Evolutionary conservation across 2,113 vertebrate genomes (phyloP), one percentile per base, ranked within the genome.

Genomic region (Grammomys surdaster): DNA sequence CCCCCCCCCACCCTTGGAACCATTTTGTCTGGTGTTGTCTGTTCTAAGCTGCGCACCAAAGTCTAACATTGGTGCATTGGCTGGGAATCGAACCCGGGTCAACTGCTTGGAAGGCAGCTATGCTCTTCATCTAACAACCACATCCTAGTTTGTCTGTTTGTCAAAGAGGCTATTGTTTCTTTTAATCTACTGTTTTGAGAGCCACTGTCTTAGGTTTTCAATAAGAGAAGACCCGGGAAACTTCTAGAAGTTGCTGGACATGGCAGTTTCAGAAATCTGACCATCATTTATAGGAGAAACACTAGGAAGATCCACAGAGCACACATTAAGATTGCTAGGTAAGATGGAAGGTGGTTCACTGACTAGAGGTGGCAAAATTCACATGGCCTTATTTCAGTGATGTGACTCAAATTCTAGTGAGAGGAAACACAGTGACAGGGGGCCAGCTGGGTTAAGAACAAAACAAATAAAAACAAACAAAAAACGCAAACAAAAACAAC

Each of bases 81-180:
- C 98, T 97, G 96, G 98, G 98, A 98, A 98, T 98, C 97, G 97
- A 98, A 98, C 97, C 98, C 97, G 97, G 98, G 97, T 98, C 97
- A 98, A 98, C 97, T 98, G 97, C 98, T 98, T 97, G 97, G 98
- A 99, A 99, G 98, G 98, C 98, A 99, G 98, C 98, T 98, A 13
- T 88, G 69, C 26, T 31, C 88, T 89, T 16, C 8, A 77, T 77
- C 24, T 73, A 56, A 14, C 19, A 46, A 43, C 17, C 22, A 33
- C 5, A 5, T 26, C 26, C 33, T 1, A 10, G 60, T 65, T 86
- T 28, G 54, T 60, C 58, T 48, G 51, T 20, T 10, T 88, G 7
- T 90, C 54, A 36, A 54, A 80, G 65, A 86, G 54, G 43, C 3
- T 43, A 4, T 72, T 56, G 69, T 43, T 86, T 67, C 20, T 81